phyloP scores from a whole-genome alignment of 2,888 invertebrate species.

The Lithophane semibrunnea region DNA sequence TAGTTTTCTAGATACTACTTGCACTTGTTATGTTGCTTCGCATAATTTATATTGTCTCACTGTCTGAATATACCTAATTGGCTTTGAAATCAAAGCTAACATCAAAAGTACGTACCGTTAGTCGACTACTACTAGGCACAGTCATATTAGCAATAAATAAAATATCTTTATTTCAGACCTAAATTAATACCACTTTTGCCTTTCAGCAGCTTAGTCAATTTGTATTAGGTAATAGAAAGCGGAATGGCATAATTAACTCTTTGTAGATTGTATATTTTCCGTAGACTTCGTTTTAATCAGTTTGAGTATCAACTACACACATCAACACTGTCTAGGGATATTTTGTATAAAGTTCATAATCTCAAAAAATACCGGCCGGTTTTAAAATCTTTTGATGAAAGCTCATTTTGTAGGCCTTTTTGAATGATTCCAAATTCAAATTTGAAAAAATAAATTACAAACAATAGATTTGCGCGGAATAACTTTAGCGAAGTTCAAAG shows the following conservation, averaged over 20 bases:
- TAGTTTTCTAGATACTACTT: constrained; percentile 2
- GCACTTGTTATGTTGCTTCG: constrained; percentile 3
- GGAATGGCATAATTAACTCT: neutral
- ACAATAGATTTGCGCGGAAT: too few species aligned
- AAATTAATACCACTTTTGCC: neutral
- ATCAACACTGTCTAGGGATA: too few species aligned
- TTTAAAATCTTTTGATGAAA: too few species aligned
- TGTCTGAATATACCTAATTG: neutral
- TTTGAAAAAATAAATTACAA: too few species aligned
- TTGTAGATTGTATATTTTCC: neutral
- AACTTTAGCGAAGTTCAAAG: too few species aligned
- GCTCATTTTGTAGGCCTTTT: too few species aligned
- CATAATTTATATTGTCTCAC: neutral
- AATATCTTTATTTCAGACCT: too few species aligned
- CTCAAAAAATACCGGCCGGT: too few species aligned
- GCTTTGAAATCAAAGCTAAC: neutral
- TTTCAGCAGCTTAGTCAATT: neutral
- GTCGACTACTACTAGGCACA: neutral
- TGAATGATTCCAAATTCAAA: too few species aligned
- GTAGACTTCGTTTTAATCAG: neutral
- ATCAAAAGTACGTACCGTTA: neutral
- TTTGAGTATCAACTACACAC: neutral
- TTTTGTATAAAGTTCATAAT: too few species aligned
- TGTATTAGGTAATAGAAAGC: neutral
- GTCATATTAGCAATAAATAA: neutral